Percentiles rank a stretch among this genome's conserved stretches.
Evolutionary conservation across 2,888 invertebrate species (phyloP).

Genomic region (Campoletis raptor): DNA sequence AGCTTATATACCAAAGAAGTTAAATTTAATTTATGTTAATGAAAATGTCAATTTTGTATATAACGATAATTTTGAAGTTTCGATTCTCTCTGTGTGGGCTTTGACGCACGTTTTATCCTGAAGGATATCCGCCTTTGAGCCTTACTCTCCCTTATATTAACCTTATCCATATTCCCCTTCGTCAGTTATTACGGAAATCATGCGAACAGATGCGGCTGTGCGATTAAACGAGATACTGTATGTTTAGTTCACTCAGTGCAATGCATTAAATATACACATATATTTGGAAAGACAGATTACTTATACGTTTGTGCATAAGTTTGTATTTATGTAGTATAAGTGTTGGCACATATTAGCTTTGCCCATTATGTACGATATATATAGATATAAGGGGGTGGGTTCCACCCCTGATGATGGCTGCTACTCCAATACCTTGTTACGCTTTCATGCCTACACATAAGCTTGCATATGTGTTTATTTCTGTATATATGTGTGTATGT

Average conservation of each 20-base stretch:
- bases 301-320: slow-evolving; percentile 8
- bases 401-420: slow-evolving; percentile 28
- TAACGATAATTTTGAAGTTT: too few species aligned
- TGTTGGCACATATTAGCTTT: slow-evolving; percentile 49
- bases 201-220: slow-evolving; percentile 60
- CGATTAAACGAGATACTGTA: slow-evolving; percentile 58
- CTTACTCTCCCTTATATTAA: slow-evolving; percentile 38
- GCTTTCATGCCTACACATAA: slow-evolving; percentile 29
- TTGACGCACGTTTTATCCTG: slow-evolving; percentile 35
- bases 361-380: slow-evolving; percentile 33
- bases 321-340: slow-evolving; percentile 43
- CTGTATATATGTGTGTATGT: neutral
- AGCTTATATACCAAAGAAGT: too few species aligned
- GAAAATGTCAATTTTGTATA: too few species aligned
- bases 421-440: slow-evolving; percentile 14
- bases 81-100: neutral
- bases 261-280: slow-evolving; percentile 22
- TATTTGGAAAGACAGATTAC: slow-evolving; percentile 28
- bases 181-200: slow-evolving; percentile 65
- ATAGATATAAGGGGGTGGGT: neutral
- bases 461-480: neutral
- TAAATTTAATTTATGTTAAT: too few species aligned
- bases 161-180: slow-evolving; percentile 46
- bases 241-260: slow-evolving; percentile 24
- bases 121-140: slow-evolving; percentile 56